Evolutionary conservation across 30 jellyfish, hydroid and myxozoan species (phyloP).

Genomic region (Hydractinia echinata): DNA sequence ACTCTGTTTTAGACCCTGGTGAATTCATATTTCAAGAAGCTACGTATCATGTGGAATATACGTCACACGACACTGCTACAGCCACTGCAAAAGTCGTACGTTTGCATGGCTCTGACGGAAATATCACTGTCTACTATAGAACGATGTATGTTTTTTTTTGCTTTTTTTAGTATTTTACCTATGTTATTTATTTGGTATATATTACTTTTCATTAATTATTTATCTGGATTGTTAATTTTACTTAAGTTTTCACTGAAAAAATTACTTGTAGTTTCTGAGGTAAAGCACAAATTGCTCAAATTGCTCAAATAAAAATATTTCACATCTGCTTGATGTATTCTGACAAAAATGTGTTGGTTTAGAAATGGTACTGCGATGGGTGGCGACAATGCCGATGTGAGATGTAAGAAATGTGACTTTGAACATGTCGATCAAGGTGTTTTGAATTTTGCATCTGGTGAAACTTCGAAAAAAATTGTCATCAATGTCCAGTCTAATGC

Average conservation of each 20-base stretch:
- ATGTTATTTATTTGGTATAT: not conserved
- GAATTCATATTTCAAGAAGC: conserved; percentile 69
- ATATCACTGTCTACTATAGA: conserved; percentile 37
- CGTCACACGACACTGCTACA: conserved; percentile 29
- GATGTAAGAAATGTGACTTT: conserved; percentile 54
- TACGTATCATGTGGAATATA: conserved; percentile 67
- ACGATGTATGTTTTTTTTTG: conserved; percentile 47
- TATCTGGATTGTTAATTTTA: too few relatives aligned
- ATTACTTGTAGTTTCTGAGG: too few relatives aligned
- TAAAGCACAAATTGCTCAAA: too few relatives aligned
- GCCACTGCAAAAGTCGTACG: conserved; percentile 56
- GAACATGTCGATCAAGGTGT: conserved; percentile 35
- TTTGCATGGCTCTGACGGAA: conserved; percentile 71
- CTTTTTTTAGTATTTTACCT: not conserved
- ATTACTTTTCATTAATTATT: too few relatives aligned
- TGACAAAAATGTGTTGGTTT: not conserved
- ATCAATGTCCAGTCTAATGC: conserved; percentile 44
- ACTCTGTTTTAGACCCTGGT: conserved; percentile 59
- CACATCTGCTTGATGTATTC: too few relatives aligned
- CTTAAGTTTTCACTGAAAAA: too few relatives aligned
- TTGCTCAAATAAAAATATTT: too few relatives aligned
- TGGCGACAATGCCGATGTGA: conserved; percentile 42
- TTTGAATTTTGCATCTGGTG: conserved; percentile 56
- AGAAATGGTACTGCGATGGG: conserved; percentile 82
- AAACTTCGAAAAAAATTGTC: conserved; percentile 60